Conservation (phyloP, 2,797 vertebrate species). For the Prionace glauca region DNA sequence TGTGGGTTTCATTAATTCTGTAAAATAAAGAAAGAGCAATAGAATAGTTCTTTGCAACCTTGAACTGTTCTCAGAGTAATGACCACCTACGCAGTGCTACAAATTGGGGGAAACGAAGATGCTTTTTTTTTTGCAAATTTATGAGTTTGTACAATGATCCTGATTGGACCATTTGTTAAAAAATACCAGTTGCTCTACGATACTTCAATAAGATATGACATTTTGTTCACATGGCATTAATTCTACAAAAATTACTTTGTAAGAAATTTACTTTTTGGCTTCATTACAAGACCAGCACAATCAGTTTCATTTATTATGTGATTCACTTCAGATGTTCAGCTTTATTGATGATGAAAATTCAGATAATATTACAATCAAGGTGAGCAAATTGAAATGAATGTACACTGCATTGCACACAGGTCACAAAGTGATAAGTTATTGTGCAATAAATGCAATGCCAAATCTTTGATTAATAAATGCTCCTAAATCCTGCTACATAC, state of each 20-base stretch:
- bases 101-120: slow-evolving; percentile 57
- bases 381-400: background rate
- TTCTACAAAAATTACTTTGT: background rate
- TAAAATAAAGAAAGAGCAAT: slow-evolving; percentile 46
- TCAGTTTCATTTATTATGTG: background rate
- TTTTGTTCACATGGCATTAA: background rate
- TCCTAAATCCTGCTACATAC: background rate
- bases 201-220: background rate
- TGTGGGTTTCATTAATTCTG: slow-evolving; percentile 44
- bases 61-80: slow-evolving; percentile 51
- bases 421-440: background rate
- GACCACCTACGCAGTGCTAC: slow-evolving; percentile 53
- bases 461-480: background rate
- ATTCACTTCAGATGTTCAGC: background rate
- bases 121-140: slow-evolving; percentile 50
- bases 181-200: background rate
- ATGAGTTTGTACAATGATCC: background rate
- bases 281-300: background rate
- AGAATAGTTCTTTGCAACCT: slow-evolving; percentile 53
- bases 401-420: background rate
- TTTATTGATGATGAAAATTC: background rate
- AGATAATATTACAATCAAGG: background rate
- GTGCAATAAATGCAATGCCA: background rate
- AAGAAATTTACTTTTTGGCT: background rate
- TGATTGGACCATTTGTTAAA: background rate